phyloP scores from a whole-genome alignment of 2,113 vertebrate species.

The Clupea harengus region DNA sequence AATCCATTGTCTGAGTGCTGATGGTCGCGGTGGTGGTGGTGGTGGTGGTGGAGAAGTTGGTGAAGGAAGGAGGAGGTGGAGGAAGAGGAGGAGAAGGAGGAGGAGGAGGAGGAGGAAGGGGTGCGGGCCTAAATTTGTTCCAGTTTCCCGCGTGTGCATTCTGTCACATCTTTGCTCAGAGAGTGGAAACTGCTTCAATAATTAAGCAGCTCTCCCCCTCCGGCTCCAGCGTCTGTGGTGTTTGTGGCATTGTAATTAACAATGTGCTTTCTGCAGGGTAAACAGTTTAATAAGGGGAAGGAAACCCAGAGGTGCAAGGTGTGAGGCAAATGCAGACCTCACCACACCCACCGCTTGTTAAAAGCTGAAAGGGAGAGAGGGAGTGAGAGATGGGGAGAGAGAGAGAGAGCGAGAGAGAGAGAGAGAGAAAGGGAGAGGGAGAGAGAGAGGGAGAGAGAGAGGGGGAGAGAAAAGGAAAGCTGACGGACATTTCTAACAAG shows the following conservation, averaged over 20 bases:
- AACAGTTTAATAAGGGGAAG: constrained; percentile 57
- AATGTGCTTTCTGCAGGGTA: constrained; percentile 56
- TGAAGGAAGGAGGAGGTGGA: no score
- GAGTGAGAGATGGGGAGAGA: neutral
- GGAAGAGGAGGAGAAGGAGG: neutral
- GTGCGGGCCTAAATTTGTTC: constrained; percentile 44
- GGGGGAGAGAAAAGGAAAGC: neutral
- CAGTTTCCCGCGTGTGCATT: constrained; percentile 43
- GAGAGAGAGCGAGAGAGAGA: neutral
- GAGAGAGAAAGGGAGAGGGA: neutral
- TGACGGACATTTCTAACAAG: neutral
- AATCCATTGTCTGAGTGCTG: neutral
- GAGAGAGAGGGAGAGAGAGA: neutral
- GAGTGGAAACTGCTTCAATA: constrained; percentile 58
- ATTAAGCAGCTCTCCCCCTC: constrained; percentile 55
- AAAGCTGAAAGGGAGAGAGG: neutral
- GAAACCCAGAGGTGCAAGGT: constrained; percentile 38
- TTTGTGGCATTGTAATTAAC: constrained; percentile 63
- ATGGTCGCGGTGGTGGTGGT: neutral
- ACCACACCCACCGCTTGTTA: neutral
- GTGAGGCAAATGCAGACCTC: constrained; percentile 48
- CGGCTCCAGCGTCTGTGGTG: constrained; percentile 41
- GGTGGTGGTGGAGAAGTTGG: neutral
- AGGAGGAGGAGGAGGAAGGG: neutral
- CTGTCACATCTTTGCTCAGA: constrained; percentile 51